Evolutionary conservation across 2,797 vertebrate genomes (phyloP).

Genomic region (Enteromius viviparus): DNA sequence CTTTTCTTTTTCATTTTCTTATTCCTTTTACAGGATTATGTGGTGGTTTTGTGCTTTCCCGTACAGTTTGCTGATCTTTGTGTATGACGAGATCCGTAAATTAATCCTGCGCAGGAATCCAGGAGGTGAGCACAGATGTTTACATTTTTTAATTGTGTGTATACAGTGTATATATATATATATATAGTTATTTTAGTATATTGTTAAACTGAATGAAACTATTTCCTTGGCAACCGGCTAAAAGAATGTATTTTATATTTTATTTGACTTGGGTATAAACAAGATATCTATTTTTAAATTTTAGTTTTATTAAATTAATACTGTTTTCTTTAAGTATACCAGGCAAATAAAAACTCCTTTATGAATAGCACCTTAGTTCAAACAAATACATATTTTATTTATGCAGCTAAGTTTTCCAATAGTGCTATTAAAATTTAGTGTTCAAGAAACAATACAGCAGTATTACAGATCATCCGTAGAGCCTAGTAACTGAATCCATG

Average conservation of each 20-base stretch:
- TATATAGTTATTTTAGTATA: neutral
- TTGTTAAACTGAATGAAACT: neutral
- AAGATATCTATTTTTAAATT: neutral
- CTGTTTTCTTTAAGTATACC: neutral
- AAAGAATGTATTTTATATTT: neutral
- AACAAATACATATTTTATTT: neutral
- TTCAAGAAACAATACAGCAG: neutral
- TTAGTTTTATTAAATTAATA: neutral
- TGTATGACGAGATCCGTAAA: constrained; percentile 92
- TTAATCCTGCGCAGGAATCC: constrained; percentile 85
- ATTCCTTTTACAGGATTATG: constrained; percentile 73
- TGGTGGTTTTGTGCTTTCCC: constrained; percentile 97
- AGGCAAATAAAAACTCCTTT: neutral
- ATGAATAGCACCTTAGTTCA: neutral
- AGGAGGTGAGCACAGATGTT: constrained; percentile 79
- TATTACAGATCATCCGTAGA: neutral
- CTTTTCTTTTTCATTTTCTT: constrained; percentile 13
- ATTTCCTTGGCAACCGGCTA: neutral
- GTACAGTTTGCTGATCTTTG: constrained; percentile 92
- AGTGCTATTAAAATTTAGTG: neutral
- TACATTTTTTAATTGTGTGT: neutral
- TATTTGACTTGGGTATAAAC: neutral
- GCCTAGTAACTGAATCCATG: neutral
- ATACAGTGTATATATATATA: too few relatives aligned
- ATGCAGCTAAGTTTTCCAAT: neutral